Evolutionary conservation across 2,888 invertebrate species (phyloP), one percentile per base, ranked within the genome.

Genomic region (Acleris literana): DNA sequence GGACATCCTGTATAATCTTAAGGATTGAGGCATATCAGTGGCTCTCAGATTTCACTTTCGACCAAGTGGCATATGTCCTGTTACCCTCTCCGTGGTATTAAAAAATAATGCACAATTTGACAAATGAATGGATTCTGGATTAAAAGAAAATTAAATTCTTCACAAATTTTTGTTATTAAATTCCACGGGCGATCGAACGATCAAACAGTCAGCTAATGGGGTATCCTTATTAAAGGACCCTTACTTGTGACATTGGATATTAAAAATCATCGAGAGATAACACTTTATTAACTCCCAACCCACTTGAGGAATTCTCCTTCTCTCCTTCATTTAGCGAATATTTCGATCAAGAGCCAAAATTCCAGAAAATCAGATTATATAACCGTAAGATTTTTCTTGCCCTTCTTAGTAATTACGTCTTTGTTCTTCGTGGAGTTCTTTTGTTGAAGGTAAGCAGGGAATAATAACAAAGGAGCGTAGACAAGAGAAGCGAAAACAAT

Each of bases 331-430:
- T 57, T 57, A 3, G n/a, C 43, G 43, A 25, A 61, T 61, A 60
- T 61, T 60, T 59, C 48, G 55, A 60, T 51, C 44, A 60, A 3
- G 33, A n/a, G 3, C 39, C 71, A 69, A 73, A 74, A 74, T 73
- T 76, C 74, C 70, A 71, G 79, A 80, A 81, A 81, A 85, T 81
- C 77, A 75, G 77, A 81, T 82, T 64, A 56, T 60, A 80, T 83
- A 81, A 83, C 81, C 77, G 75, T 76, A 73, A 78, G 77, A 78
- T 78, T 81, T 83, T 85, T 85, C 81, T 81, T 76, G 75, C 81
- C 82, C 80, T 84, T 85, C 78, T 76, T 75, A 83, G 81, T 90
- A 90, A 91, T 90, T 88, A 88, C 80, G 83, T 85, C 85, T 86
- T 92, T 91, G 89, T 91, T 82, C 81, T 73, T 80, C 75, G 78